Evolutionary conservation across 2,113 vertebrate species (phyloP).

Genomic region (Pseudorasbora parva): DNA sequence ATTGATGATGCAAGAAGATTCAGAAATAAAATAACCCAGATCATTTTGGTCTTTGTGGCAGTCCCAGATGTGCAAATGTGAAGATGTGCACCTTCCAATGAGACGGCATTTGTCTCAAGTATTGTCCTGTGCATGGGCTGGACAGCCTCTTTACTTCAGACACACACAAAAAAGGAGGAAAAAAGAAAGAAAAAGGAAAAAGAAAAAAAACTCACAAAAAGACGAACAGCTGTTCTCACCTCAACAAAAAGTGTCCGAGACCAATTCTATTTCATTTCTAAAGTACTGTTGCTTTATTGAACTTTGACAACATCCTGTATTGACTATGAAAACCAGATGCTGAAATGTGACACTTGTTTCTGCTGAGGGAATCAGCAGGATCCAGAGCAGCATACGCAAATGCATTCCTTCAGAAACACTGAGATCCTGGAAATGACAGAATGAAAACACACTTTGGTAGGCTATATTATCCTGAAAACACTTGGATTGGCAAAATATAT

Average conservation of each 20-base stretch:
- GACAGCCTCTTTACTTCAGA: constrained; percentile 51
- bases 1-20: constrained; percentile 62
- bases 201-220: constrained; percentile 31
- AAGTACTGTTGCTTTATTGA: constrained; percentile 64
- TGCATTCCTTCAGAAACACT: constrained; percentile 51
- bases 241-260: constrained; percentile 27
- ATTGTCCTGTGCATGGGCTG: background rate
- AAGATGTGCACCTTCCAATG: constrained; percentile 25
- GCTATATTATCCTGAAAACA: background rate
- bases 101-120: background rate
- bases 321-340: constrained; percentile 75
- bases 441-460: background rate
- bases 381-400: constrained; percentile 31
- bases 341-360: constrained; percentile 63
- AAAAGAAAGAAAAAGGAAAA: background rate
- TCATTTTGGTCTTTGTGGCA: constrained; percentile 57
- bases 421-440: constrained; percentile 9
- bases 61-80: constrained; percentile 26
- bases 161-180: background rate
- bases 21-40: constrained; percentile 67
- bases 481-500: too few species aligned
- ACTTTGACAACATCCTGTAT: constrained; percentile 66
- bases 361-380: constrained; percentile 50
- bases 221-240: constrained; percentile 11
- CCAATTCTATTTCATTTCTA: constrained; percentile 53